Evolutionary conservation across 2,888 invertebrate species (phyloP).

Genomic region (Conomelus anceps): DNA sequence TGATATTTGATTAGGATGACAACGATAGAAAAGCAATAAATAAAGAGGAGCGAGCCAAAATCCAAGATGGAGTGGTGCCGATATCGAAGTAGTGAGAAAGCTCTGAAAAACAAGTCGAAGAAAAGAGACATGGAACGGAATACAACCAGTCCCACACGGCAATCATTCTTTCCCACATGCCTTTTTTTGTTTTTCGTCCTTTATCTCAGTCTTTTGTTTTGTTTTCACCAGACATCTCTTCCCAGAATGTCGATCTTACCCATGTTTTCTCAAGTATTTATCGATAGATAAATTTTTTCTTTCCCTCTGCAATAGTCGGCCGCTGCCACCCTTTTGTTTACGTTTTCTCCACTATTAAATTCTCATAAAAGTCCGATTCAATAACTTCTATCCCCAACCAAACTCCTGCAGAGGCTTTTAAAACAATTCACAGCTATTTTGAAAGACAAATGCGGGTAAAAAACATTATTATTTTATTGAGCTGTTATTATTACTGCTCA

Average conservation of each 20-base stretch:
- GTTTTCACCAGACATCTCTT: neutral
- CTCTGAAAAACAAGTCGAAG: neutral
- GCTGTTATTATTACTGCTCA: too few species aligned
- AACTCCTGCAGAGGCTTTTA: neutral
- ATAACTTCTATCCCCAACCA: neutral
- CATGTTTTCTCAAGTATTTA: neutral
- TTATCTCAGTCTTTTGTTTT: neutral
- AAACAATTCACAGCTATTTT: neutral
- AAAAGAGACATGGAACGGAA: neutral
- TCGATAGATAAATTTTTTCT: neutral
- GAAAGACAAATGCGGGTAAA: neutral
- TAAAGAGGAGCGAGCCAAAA: neutral
- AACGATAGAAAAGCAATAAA: neutral
- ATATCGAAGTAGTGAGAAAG: neutral
- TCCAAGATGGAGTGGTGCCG: neutral
- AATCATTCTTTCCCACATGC: neutral
- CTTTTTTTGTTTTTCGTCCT: neutral
- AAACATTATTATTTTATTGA: too few species aligned
- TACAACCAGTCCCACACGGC: neutral
- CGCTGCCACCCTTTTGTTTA: neutral
- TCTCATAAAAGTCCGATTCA: neutral
- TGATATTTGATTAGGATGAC: neutral
- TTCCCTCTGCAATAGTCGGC: neutral
- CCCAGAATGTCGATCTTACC: neutral
- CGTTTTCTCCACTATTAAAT: neutral